Percentiles rank a stretch among this genome's conserved stretches.
Conservation (phyloP, 2,797 vertebrate species). For the Pangasius larnaudii region DNA sequence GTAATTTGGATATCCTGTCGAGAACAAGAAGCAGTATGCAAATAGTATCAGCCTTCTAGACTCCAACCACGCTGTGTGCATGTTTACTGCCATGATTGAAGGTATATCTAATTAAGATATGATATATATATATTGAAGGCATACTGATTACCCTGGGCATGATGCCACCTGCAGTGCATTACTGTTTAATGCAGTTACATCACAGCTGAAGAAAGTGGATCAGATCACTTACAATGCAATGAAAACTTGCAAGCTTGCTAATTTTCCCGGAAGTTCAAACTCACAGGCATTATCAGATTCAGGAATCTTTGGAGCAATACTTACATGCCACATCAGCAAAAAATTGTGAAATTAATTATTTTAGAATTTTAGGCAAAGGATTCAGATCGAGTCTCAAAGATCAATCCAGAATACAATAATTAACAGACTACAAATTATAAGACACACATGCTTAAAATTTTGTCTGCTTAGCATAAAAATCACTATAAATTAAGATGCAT, state of each 20-base stretch:
- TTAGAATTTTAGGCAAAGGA: neutral
- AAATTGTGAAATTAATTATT: neutral
- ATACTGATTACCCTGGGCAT: neutral
- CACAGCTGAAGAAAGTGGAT: neutral
- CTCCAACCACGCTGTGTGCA: neutral
- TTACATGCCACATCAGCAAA: neutral
- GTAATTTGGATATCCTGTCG: neutral
- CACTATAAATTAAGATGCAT: neutral
- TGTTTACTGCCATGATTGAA: neutral
- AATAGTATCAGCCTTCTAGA: neutral
- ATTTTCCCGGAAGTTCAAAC: neutral
- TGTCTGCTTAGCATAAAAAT: neutral
- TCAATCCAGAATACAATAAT: neutral
- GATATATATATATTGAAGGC: neutral
- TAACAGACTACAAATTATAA: neutral
- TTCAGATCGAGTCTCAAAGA: neutral
- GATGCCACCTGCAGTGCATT: neutral
- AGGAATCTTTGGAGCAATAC: neutral
- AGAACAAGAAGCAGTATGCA: neutral
- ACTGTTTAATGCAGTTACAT: neutral
- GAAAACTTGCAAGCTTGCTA: neutral
- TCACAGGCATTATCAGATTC: neutral
- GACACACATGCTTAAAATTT: neutral
- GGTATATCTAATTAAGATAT: neutral
- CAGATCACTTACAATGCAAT: neutral